phyloP scores from a whole-genome alignment of 2,888 invertebrate species.

The Helicoverpa assulta region DNA sequence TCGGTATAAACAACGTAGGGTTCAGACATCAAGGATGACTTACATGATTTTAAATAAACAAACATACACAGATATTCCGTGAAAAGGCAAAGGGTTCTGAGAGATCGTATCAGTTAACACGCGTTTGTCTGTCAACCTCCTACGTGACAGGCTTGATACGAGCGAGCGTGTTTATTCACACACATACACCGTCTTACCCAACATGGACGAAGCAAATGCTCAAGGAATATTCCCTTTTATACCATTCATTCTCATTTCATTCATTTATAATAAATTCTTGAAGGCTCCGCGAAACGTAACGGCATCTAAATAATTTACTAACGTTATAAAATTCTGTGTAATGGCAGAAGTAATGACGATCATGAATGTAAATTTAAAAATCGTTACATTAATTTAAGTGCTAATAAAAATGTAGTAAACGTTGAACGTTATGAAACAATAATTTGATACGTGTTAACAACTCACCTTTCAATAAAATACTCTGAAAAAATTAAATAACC shows the following conservation, averaged over 20 bases:
- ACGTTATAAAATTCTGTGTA: slow-evolving; percentile 41
- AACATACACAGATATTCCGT: slow-evolving; percentile 28
- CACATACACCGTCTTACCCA: slow-evolving; percentile 38
- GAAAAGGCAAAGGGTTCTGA: slow-evolving; percentile 47
- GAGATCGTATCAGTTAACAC: slow-evolving; percentile 58
- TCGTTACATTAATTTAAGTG: slow-evolving; percentile 46
- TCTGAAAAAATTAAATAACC: slow-evolving; percentile 11
- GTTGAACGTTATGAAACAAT: slow-evolving; percentile 32
- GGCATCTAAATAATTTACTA: slow-evolving; percentile 21
- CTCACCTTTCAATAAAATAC: slow-evolving; percentile 47
- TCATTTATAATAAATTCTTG: slow-evolving; percentile 6
- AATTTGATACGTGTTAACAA: slow-evolving; percentile 34
- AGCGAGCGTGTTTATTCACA: slow-evolving; percentile 43
- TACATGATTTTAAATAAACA: slow-evolving; percentile 35
- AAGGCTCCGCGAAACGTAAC: slow-evolving; percentile 5
- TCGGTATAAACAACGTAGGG: not conserved
- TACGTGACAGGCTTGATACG: slow-evolving; percentile 46
- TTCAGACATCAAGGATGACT: slow-evolving; percentile 2
- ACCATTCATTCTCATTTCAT: not conserved
- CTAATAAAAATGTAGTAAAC: slow-evolving; percentile 42
- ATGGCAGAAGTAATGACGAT: slow-evolving; percentile 28
- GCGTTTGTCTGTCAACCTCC: slow-evolving; percentile 56
- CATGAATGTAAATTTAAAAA: slow-evolving; percentile 53
- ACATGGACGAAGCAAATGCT: slow-evolving; percentile 30
- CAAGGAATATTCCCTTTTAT: slow-evolving; percentile 10